Percentiles rank a stretch among this genome's conserved stretches.
Evolutionary conservation across 2,797 vertebrate species (phyloP).

Genomic region (Neosilurus mollespiculum): DNA sequence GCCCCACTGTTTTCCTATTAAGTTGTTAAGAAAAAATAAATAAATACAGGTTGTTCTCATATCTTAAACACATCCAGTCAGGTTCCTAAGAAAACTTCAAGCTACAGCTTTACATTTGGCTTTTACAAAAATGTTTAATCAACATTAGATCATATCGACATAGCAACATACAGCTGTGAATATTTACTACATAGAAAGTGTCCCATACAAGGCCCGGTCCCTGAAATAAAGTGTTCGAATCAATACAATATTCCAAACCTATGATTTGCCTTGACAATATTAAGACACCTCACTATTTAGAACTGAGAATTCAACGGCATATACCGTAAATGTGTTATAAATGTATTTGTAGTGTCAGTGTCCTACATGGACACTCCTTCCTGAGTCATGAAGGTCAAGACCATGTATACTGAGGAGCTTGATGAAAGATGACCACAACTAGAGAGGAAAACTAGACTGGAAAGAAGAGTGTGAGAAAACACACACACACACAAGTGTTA

Average conservation of each 20-base stretch:
- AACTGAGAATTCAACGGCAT: no score
- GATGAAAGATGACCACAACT: slow-evolving; percentile 41
- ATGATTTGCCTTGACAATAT: not conserved
- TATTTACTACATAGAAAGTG: not conserved
- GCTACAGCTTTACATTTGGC: not conserved
- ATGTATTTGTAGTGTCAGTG: not conserved
- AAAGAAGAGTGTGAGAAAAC: slow-evolving; percentile 2
- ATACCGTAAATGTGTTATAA: not conserved
- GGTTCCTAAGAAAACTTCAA: no score
- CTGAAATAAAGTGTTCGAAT: not conserved
- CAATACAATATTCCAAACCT: not conserved
- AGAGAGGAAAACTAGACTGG: slow-evolving; percentile 28
- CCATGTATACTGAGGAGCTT: slow-evolving; percentile 17
- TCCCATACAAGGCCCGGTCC: not conserved
- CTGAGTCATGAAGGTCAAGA: not conserved
- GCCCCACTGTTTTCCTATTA: not conserved
- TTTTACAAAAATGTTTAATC: not conserved
- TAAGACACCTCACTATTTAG: no score
- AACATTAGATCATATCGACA: no score
- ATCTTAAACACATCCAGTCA: not conserved
- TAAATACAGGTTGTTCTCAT: not conserved
- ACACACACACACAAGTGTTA: slow-evolving; percentile 48
- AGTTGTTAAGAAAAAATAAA: not conserved
- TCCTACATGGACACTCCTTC: slow-evolving; percentile 23
- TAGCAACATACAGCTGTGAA: not conserved